phyloP scores from a whole-genome alignment of 2,888 invertebrate species.

The Nomada ruficornis region DNA sequence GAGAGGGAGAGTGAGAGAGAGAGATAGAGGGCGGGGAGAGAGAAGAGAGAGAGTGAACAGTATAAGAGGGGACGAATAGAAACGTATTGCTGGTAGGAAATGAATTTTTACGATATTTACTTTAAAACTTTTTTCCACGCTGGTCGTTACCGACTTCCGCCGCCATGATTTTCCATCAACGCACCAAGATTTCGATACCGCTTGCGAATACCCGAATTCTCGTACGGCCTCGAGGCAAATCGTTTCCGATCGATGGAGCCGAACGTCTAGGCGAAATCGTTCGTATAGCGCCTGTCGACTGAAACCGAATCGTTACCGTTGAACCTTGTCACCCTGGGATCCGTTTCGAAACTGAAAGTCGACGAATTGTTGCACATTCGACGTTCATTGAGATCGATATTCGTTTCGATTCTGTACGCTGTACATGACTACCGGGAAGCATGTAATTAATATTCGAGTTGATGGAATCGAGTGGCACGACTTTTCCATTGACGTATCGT shows the following conservation, averaged over 20 bases:
- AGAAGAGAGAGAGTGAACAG: neutral
- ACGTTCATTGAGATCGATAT: neutral
- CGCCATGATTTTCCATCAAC: constrained; percentile 59
- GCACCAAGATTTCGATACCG: constrained; percentile 52
- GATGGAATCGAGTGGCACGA: too few species aligned
- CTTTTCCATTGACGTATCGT: too few species aligned
- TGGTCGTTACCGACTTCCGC: constrained; percentile 72
- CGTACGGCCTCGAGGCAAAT: constrained; percentile 62
- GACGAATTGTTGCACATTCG: neutral
- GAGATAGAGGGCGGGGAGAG: neutral
- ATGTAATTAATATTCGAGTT: too few species aligned
- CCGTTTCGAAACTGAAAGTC: constrained; percentile 23
- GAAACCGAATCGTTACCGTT: constrained; percentile 1
- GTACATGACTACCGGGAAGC: too few species aligned
- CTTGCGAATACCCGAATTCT: constrained; percentile 54
- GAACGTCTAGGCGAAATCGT: constrained; percentile 62
- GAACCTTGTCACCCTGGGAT: neutral
- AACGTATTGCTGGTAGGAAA: constrained; percentile 74
- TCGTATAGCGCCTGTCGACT: constrained; percentile 47
- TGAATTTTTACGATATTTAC: constrained; percentile 78
- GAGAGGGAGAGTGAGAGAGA: neutral
- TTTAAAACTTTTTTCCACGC: constrained; percentile 72
- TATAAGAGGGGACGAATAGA: constrained; percentile 61
- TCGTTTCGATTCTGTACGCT: neutral
- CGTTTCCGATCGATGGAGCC: constrained; percentile 66